Base-by-base conservation (phyloP, 1,140 invertebrate genomes). In the Chelonus insularis region DNA sequence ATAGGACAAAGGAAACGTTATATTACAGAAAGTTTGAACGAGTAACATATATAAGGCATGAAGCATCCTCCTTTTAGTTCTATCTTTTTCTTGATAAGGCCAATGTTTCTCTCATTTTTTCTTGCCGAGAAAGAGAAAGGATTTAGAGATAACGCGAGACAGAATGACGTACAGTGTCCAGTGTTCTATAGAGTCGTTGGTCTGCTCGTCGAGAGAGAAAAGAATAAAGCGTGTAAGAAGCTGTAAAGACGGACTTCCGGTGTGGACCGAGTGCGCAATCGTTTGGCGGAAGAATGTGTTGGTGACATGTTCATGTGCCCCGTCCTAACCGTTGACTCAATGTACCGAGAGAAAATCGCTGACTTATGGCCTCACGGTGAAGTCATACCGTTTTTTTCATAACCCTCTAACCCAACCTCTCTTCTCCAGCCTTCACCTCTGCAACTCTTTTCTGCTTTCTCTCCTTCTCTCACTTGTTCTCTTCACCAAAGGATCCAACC, bases 321-420 rank as follows among this genome's bases (percentile, higher is more conserved):
- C 50, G 60, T 59, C 36, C 52, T 29, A 29, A 29, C 54, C 56
- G 34, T 56, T 54, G 65, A 64, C 58, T 67, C 65, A 68, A 68
- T 68, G 66, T 68, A 65, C 57, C 57, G 56, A 11, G 60, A 68
- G 52, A 60, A 68, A 68, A 68, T 68, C 60, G 66, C 66, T 68
- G 66, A 68, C 66, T 68, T 68, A 68, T 68, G 66, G 56, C 55
- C 60, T 61, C 41, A 61, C 48, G 65, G 65, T 62, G 29, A 48
- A 67, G 58, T 67, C 65, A 67, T 64, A 67, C 59, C 51, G n/a
- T 51, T 45, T 58, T 57, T 57, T 57, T 56, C 32, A 54, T 54
- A 54, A 54, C 21, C 51, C 36, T 56, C 21, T 39, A 18, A 21
- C 39, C 20, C 21, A 23, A 5, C 39, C 20, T 21, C 14, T 43